Evolutionary conservation across 2,797 vertebrate genomes (phyloP).

Genomic region (Iguana delicatissima): DNA sequence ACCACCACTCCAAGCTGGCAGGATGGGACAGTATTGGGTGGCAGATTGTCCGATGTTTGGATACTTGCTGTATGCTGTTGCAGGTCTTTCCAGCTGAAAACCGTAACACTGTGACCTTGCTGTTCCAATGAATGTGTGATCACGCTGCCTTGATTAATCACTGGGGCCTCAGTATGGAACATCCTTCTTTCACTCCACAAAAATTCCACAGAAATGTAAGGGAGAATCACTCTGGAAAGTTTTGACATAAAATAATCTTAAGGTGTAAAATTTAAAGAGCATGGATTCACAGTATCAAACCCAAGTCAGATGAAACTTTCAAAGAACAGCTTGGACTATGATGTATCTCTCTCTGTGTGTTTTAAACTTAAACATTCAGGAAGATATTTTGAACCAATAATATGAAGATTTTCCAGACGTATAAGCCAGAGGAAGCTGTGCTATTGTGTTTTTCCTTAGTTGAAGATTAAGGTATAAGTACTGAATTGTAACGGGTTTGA

Average conservation of each 20-base stretch:
- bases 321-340: neutral
- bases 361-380: constrained; percentile 24
- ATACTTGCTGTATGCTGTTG: too few species aligned
- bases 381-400: constrained; percentile 41
- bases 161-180: too few species aligned
- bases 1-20: too few species aligned
- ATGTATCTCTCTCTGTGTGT: neutral
- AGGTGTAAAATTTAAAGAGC: constrained; percentile 35
- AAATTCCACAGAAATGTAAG: neutral
- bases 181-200: neutral
- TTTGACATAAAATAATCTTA: constrained; percentile 22
- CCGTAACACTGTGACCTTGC: too few species aligned
- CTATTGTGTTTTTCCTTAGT: constrained; percentile 37
- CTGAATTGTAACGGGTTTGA: constrained; percentile 50
- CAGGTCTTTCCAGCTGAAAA: too few species aligned
- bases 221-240: neutral
- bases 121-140: too few species aligned
- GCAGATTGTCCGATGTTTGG: too few species aligned
- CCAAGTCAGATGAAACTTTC: constrained; percentile 13
- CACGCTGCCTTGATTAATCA: too few species aligned
- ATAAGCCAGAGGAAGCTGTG: constrained; percentile 48
- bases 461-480: constrained; percentile 57
- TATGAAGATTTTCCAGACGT: constrained; percentile 50
- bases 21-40: too few species aligned
- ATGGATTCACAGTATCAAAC: constrained; percentile 18